A percentile compares a stretch with the other conserved stretches of the same genome.
phyloP scores from a whole-genome alignment of 2,797 vertebrate species.

The Syncerus caffer region DNA sequence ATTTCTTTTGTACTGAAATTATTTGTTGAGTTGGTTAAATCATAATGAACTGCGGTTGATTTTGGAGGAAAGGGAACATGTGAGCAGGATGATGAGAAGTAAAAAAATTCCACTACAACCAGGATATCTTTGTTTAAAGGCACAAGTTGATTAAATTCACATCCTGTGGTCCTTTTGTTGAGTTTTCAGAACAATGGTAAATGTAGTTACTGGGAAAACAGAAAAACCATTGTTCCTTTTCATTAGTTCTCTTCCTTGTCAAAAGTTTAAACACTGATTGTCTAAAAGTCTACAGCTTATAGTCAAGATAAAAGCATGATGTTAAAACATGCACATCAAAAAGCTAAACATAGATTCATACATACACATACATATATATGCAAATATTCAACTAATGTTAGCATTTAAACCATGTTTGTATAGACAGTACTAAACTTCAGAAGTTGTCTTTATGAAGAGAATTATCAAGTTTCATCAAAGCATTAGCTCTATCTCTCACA shows the following conservation, averaged over 20 bases:
- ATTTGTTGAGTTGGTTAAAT: constrained; percentile 16
- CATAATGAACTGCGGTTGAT: background rate
- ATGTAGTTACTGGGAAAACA: constrained; percentile 57
- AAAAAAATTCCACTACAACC: constrained; percentile 49
- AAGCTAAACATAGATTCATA: background rate
- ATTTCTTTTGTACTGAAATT: constrained; percentile 35
- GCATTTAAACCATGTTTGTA: background rate
- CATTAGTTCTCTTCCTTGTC: constrained; percentile 55
- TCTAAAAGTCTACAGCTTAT: background rate
- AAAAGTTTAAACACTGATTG: constrained; percentile 37
- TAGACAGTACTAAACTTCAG: background rate
- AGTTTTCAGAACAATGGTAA: constrained; percentile 64
- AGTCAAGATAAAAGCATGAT: background rate
- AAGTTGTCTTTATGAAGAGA: background rate
- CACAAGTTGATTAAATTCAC: constrained; percentile 56
- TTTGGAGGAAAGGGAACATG: background rate
- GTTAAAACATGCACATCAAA: background rate
- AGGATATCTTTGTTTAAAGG: constrained; percentile 60
- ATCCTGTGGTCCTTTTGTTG: constrained; percentile 48
- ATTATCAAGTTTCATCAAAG: background rate
- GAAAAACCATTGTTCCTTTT: constrained; percentile 53
- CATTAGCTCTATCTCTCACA: background rate
- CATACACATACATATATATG: background rate
- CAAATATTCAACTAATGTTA: background rate
- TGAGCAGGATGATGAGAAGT: constrained; percentile 9